Base-by-base conservation (phyloP, 2,797 vertebrate genomes). In the Chelonia mydas region DNA sequence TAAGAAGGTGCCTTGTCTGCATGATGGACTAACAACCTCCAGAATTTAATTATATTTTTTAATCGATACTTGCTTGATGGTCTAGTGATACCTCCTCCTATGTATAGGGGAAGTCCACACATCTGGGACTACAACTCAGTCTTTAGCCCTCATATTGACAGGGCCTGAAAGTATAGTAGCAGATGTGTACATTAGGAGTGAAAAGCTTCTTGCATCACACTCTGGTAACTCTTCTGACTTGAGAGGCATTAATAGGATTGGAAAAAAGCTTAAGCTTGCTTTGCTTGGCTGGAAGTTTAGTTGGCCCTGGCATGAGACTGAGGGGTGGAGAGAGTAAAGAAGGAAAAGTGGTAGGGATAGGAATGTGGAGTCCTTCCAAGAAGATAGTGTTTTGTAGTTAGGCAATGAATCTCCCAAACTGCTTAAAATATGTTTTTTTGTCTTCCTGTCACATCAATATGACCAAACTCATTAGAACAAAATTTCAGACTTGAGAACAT, bases 381-480 rank as follows among this genome's bases (percentile, higher is more conserved):
- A 90, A 81, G 11, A 15, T 50, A 81, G 8, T 92, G 54, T 65
- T 92, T 96, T 92, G 23, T 54, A 92, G 86, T 91, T 50, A 87
- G 95, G 79, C 31, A 50, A 17, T 81, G 5, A 28, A 0, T 87
- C 83, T 96, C 88, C 86, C 81, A 92, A 84, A 19, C 21, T 6
- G 77, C 57, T 57, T 0, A 2, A 84, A 88, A 54, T 47, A 59
- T 28, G 61, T 0, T 0, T 53, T 86, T 96, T 95, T 91, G 49
- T 54, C 93, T 94, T 84, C 90, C 84, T 84, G 25, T 86, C 23
- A 15, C n/a, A 61, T 55, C 23, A 74, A 88, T 77, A 81, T 0
- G 1, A 74, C 45, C 72, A 76, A 28, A 47, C 17, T 37, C 37
- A 37, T 13, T 47, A 16, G 72, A 76, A 76, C 31, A 49, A 86